These are phyloP conservation scores for Halocynthia roretzi DNA, from an alignment of 23 tunicate species.

Conservation along the genomic window DNA sequence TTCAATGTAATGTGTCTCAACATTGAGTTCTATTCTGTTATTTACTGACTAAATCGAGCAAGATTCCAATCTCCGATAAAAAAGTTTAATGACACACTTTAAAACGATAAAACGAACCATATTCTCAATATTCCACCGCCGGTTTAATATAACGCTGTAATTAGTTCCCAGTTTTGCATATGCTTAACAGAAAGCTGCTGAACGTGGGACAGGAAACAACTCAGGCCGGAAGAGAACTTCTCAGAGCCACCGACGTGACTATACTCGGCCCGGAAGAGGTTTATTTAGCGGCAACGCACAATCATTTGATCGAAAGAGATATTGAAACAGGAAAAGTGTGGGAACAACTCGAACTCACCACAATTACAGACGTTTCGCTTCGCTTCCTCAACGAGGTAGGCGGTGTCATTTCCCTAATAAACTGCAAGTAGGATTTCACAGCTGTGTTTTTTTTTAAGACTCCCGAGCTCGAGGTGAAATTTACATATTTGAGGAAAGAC, in stretches of 20 bases:
- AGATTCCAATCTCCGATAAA: too few relatives aligned
- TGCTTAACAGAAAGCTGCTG: too few relatives aligned
- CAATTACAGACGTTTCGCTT: neutral
- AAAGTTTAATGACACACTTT: too few relatives aligned
- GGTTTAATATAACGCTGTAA: too few relatives aligned
- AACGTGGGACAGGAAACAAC: too few relatives aligned
- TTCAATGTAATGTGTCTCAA: too few relatives aligned
- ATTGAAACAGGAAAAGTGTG: constrained; percentile 3
- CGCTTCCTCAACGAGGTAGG: neutral
- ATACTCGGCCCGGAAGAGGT: neutral
- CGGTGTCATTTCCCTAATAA: neutral
- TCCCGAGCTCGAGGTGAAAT: neutral
- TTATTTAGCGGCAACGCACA: neutral
- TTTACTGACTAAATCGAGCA: too few relatives aligned
- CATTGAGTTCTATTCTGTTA: too few relatives aligned
- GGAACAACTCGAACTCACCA: constrained; percentile 4
- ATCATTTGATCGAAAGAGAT: constrained; percentile 7
- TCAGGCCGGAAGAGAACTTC: too few relatives aligned
- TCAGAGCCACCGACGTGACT: neutral
- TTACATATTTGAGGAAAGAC: constrained; percentile 10
- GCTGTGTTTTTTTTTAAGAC: neutral
- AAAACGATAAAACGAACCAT: too few relatives aligned
- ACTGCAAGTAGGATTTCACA: neutral
- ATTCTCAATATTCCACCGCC: too few relatives aligned
- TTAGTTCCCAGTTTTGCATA: too few relatives aligned